These are phyloP conservation scores for Jordanella pulchra DNA, from an alignment of 2,797 vertebrate genomes.

Conservation along the genomic window DNA sequence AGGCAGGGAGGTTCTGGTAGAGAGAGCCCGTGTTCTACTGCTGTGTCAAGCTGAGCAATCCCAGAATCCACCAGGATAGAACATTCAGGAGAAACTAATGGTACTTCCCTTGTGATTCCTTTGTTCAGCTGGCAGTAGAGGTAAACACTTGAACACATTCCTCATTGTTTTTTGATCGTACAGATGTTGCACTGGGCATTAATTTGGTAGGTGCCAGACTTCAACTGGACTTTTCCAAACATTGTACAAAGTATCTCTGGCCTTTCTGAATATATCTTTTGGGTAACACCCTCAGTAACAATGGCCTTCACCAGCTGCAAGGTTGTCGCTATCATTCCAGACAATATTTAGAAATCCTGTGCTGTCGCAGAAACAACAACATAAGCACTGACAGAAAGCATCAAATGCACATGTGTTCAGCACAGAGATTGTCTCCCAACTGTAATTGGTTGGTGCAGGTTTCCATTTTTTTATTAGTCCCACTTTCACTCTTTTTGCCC, in stretches of 20 bases:
- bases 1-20: no score
- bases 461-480: neutral
- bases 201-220: neutral
- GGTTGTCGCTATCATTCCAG: neutral
- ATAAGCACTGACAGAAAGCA: neutral
- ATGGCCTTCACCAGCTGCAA: constrained; percentile 4
- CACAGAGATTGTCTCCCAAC: neutral
- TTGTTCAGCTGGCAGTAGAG: no score
- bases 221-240: neutral
- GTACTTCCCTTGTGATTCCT: no score
- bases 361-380: constrained; percentile 4
- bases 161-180: no score
- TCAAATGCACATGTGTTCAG: neutral
- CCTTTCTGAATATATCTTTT: neutral
- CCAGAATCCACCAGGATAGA: no score
- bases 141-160: no score
- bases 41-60: no score
- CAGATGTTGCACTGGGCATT: no score
- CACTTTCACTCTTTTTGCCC: neutral
- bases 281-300: neutral
- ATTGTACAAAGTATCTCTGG: neutral
- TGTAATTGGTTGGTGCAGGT: neutral
- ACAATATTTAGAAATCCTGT: constrained; percentile 3
- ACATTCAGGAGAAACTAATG: no score
- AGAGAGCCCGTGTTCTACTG: no score